Evolutionary conservation across 30 jellyfish, hydroid and myxozoan species (phyloP).

Genomic region (Turritopsis dohrnii): DNA sequence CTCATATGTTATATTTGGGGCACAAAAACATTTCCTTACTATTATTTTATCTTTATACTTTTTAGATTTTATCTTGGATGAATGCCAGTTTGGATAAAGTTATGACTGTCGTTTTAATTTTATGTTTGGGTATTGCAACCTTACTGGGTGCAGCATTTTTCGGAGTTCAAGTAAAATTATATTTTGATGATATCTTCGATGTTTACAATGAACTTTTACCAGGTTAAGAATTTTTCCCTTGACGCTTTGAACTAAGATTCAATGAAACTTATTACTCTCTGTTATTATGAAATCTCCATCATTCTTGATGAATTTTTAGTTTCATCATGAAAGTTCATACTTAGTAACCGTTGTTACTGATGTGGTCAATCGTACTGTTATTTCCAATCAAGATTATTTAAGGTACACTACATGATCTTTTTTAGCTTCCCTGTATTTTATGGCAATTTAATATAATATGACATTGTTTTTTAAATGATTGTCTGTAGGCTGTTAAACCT

Average conservation of each 20-base stretch:
- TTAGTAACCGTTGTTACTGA: conserved; percentile 65
- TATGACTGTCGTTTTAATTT: conserved; percentile 70
- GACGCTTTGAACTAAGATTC: too few species aligned
- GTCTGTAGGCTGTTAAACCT: conserved; percentile 15
- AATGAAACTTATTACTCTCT: too few species aligned
- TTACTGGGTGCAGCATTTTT: conserved; percentile 63
- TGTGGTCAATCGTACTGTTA: conserved; percentile 80
- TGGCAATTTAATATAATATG: neutral
- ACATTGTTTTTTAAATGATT: neutral
- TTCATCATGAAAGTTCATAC: conserved; percentile 90
- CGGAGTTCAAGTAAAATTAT: conserved; percentile 74
- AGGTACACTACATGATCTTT: conserved; percentile 29
- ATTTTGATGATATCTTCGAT: too few species aligned
- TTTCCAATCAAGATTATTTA: conserved; percentile 67
- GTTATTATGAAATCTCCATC: too few species aligned
- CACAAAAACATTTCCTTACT: too few species aligned
- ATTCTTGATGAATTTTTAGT: too few species aligned
- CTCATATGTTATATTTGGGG: neutral
- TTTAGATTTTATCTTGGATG: conserved; percentile 58
- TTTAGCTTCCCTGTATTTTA: neutral
- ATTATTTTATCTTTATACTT: too few species aligned
- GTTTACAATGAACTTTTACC: too few species aligned
- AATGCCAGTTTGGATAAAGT: conserved; percentile 53
- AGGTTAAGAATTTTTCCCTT: too few species aligned
- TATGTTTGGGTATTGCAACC: conserved; percentile 59